Base-by-base conservation (phyloP, 2,888 invertebrate species). In the Chaitophorus viminalis region DNA sequence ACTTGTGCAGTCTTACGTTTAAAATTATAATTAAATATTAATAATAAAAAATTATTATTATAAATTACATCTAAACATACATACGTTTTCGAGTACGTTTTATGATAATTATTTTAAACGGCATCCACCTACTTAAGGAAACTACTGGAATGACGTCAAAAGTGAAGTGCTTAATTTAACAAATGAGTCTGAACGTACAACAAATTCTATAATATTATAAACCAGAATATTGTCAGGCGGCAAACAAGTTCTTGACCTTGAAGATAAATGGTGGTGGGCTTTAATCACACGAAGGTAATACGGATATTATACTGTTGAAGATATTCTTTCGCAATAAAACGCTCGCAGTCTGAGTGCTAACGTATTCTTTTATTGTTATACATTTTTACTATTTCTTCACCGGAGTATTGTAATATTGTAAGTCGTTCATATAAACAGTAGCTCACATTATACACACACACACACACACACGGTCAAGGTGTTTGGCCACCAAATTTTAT, bases 271-370 rank as follows among this genome's bases (percentile, higher is more conserved):
- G 5, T 70, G 46, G 18, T 54, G 0, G 70, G 25, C 5, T 52
- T 31, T 25, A 52, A 72, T n/a, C n/a, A 52, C n/a, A 52, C 17
- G 72, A 82, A 82, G 82, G 82, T 82, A 54, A 74, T 82, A 74
- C 82, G 72, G 72, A 82, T 82, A 74, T 82, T 31, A 31, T 52
- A 29, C 54, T 82, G 25, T 52, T 79, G 60, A 79, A 79, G n/a
- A 68, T 39, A 39, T 79, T 68, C 65, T 79, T 79, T 79, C 36
- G 39, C 31, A 65, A 39, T 65, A 68, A 18, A 65, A 65, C 46
- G 82, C 74, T 18, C 72, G 54, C 6, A 54, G 52, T 36, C 5
- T 54, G 31, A 54, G 33, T 82, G n/a, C 11, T 74, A 36, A 29
- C 52, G 70, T n/a, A 82, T 52, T 52, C 14, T 54, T n/a, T 72